Evolutionary conservation across 2,888 invertebrate species (phyloP), one percentile per base, ranked within the genome.

Genomic region (Chorisops tibialis): DNA sequence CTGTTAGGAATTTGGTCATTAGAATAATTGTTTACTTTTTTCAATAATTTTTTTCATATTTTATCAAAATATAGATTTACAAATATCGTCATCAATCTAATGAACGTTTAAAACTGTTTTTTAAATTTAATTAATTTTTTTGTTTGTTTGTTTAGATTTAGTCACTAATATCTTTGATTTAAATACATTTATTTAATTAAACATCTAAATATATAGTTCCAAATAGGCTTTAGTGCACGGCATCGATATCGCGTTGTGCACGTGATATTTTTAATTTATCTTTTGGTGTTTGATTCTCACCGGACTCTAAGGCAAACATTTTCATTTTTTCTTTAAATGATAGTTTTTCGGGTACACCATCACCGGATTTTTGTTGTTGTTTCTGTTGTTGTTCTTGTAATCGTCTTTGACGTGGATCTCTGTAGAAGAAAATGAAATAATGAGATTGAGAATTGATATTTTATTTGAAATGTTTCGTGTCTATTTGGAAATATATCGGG

Each of bases 311-410:
- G 45, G 97, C 98, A 81, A 99, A 99, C 92, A 97, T 94, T 80
- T 95, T 95, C 96, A 98, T 98, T 80, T 99, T 99, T 79, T 99
- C 98, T 77, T 95, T 91, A 80, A 99, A 99, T 62, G 93, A 93
- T 65, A 98, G 83, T 72, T 96, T 93, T 75, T 97, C 96, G 2
- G 93, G 93, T 66, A 91, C 85, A 11, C 74, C 75, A 68, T 77
- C 79, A 24, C 71, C 73, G 41, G 71, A 69, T 35, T 76, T 73
- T 64, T 76, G 76, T 58, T 78, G 76, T 61, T 87, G 85, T 60
- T 88, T 85, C 68, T 86, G 84, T 66, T 85, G 84, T 69, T 87
- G 86, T 76, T 93, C 91, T 2, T 92, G 93, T 68, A 95, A 80
- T n/a, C 94, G 87, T 62, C 90, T 86, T 70, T 88, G 83, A 68